These are phyloP conservation scores for Glossophaga mutica DNA, from an alignment of 2,797 vertebrate genomes.

Conservation along the genomic window DNA sequence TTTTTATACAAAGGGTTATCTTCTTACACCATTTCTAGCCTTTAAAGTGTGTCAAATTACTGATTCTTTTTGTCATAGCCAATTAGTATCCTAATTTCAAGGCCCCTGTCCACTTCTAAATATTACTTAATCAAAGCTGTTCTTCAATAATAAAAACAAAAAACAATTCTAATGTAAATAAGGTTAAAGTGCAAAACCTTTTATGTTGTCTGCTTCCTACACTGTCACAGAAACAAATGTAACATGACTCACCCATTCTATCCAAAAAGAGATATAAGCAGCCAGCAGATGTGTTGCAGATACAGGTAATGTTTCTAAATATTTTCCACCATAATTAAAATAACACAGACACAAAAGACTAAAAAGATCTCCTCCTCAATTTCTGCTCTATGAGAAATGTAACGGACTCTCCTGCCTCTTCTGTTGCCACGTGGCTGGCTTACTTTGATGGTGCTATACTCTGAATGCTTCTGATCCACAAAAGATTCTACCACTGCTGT, in stretches of 20 bases:
- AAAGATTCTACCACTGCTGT: not conserved
- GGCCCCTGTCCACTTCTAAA: not conserved
- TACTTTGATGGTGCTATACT: not conserved
- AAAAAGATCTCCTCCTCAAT: not conserved
- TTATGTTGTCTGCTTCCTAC: not conserved
- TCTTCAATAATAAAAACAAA: not conserved
- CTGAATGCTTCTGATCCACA: not conserved
- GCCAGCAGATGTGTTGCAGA: not conserved
- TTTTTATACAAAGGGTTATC: not conserved
- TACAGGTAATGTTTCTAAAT: not conserved
- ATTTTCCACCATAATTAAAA: not conserved
- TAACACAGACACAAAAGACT: not conserved
- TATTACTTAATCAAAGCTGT: not conserved
- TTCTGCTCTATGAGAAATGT: not conserved
- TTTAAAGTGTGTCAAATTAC: not conserved
- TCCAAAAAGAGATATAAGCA: not conserved
- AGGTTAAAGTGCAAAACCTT: not conserved
- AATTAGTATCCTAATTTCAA: not conserved
- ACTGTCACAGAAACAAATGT: not conserved
- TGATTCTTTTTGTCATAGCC: not conserved
- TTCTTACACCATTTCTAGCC: not conserved
- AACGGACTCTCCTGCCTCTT: not conserved
- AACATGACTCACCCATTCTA: not conserved
- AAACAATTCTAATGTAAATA: not conserved
- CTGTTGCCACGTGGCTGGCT: not conserved